Conservation (phyloP, 2,888 invertebrate species). For the Schizaphis graminum region DNA sequence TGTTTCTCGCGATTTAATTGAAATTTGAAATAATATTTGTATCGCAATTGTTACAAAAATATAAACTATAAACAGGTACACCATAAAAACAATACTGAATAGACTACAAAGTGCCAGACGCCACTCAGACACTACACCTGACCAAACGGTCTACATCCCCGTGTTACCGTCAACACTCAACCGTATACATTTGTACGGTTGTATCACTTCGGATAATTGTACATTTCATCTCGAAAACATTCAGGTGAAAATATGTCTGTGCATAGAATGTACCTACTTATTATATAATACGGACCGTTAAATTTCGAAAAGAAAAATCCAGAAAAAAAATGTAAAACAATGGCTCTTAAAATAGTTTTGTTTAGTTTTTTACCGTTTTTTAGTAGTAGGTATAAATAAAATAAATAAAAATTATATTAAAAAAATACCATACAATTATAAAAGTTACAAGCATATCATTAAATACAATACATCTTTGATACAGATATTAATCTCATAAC, state of each 20-base stretch:
- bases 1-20: neutral
- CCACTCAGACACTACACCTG: neutral
- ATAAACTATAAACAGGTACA: neutral
- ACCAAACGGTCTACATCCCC: neutral
- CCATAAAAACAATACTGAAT: neutral
- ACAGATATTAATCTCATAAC: neutral
- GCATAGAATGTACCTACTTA: neutral
- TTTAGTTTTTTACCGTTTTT: neutral
- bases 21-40: neutral
- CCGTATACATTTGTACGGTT: neutral
- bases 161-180: neutral
- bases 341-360: neutral
- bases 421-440: neutral
- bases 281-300: neutral
- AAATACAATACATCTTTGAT: neutral
- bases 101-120: neutral
- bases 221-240: neutral
- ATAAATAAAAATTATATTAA: neutral
- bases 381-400: neutral
- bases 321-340: neutral
- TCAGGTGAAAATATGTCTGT: neutral
- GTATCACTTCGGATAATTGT: neutral
- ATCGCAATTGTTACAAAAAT: neutral
- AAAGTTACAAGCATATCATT: neutral
- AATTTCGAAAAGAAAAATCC: neutral